Evolutionary conservation across 2,113 vertebrate genomes (phyloP), one percentile per base, ranked within the genome.

Genomic region (Typhlomys cinereus): DNA sequence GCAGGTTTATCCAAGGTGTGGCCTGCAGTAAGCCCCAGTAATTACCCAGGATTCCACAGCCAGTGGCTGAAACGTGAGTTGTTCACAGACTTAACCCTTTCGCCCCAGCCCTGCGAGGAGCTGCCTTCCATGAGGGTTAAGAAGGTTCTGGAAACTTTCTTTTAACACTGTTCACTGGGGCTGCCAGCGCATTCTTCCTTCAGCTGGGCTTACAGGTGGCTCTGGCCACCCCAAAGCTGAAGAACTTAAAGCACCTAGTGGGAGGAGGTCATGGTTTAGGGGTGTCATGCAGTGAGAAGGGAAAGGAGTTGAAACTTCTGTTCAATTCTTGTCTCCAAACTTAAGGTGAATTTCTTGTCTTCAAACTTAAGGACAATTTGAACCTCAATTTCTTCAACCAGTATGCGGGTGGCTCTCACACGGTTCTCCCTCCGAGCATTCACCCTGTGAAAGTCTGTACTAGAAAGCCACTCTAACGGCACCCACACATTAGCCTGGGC

Each of bases 1-100:
- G 98, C 98, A 98, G 98, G 99, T 99, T 99, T 99, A 99, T 98
- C 98, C 98, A 99, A 99, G 99, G 99, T 98, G 99, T 99, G 99
- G 99, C 98, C 98, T 98, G 96, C 97, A 98, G 98, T 99, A 99
- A 98, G 98, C 98, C 98, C 95, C 97, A 98, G 98, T 98, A 99
- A 98, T 98, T 98, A 98, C 97, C 98, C 98, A 98, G 97, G 98
- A 98, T 98, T 98, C 97, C 97, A 96, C 96, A 96, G 97, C 97
- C 96, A 96, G 96, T 96, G 96, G 97, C 97, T 98, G 97, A 97
- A 97, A 98, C 98, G 95, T 95, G 91, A 97, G 97, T 97, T 93
- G 94, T 97, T 96, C 96, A 92, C 87, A 95, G 95, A 97, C 86
- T 98, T 98, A 98, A 98, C 98, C 96, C 97, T 93, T 97, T 98